Conservation (phyloP, 2,797 vertebrate genomes). For the Allobates femoralis region DNA sequence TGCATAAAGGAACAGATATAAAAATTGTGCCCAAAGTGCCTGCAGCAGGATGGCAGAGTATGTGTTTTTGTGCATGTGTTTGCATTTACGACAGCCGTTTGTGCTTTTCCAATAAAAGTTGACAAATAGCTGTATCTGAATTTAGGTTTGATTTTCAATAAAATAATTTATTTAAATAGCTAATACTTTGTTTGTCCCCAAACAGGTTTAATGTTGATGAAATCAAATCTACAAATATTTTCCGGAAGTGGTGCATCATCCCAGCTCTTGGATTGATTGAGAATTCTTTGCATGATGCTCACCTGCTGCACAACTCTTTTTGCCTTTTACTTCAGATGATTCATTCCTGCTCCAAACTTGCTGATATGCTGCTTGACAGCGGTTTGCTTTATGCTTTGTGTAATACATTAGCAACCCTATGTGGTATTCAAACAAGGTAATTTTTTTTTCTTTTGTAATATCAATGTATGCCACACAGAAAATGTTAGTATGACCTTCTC, state of each 20-base stretch:
- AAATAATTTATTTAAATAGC: neutral
- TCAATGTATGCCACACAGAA: neutral
- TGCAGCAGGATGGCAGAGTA: no score
- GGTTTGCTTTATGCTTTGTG: slow-evolving; percentile 95
- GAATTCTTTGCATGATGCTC: slow-evolving; percentile 92
- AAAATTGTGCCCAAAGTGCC: no score
- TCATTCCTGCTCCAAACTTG: slow-evolving; percentile 93
- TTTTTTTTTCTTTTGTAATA: slow-evolving; percentile 63
- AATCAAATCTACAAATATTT: slow-evolving; percentile 88
- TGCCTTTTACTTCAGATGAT: slow-evolving; percentile 93
- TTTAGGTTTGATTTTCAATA: neutral
- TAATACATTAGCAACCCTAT: slow-evolving; percentile 93
- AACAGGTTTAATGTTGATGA: slow-evolving; percentile 91
- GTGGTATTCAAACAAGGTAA: slow-evolving; percentile 94
- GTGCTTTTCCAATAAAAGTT: no score
- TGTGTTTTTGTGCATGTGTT: no score
- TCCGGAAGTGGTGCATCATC: slow-evolving; percentile 92
- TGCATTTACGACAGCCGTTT: no score
- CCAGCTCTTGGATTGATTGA: slow-evolving; percentile 94
- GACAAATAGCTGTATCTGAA: neutral
- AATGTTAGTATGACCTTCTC: neutral
- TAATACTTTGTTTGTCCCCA: neutral
- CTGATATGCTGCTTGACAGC: slow-evolving; percentile 95
- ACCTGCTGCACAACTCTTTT: slow-evolving; percentile 89
- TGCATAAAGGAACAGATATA: no score